These are phyloP conservation scores for Tanypteryx hageni DNA, from an alignment of 2,888 invertebrate genomes.

Conservation along the genomic window DNA sequence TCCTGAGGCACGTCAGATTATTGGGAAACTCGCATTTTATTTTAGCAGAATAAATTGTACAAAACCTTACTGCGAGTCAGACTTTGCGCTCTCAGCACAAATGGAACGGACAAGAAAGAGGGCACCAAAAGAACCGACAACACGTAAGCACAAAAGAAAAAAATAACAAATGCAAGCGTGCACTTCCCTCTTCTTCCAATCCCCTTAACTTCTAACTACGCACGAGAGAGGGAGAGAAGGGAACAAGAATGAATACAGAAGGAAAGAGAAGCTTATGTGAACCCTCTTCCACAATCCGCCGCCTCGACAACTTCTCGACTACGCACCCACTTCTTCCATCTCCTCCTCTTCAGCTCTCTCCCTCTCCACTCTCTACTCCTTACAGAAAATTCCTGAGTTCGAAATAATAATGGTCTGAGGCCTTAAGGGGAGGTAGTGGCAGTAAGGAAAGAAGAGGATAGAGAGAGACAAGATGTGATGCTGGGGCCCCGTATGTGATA, in stretches of 20 bases:
- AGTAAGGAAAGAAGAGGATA: too few species aligned
- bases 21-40: too few species aligned
- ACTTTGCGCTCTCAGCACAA: too few species aligned
- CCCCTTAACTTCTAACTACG: slow-evolving; percentile 3
- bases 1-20: too few species aligned
- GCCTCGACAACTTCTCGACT: background rate
- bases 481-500: background rate
- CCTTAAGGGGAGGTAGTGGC: background rate
- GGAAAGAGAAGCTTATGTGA: background rate
- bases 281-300: background rate
- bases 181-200: too few species aligned
- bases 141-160: too few species aligned
- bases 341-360: background rate
- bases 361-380: background rate
- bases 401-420: slow-evolving; percentile 15
- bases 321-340: background rate
- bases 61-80: too few species aligned
- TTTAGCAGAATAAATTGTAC: too few species aligned
- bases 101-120: too few species aligned
- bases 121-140: too few species aligned
- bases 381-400: background rate
- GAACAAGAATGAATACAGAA: background rate
- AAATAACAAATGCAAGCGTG: too few species aligned
- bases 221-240: background rate
- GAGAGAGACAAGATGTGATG: background rate